Percentiles rank a stretch among this genome's conserved stretches.
Evolutionary conservation across 37 sponge, comb jelly and placozoan species (phyloP).

Genomic region (Hormiphora californensis): DNA sequence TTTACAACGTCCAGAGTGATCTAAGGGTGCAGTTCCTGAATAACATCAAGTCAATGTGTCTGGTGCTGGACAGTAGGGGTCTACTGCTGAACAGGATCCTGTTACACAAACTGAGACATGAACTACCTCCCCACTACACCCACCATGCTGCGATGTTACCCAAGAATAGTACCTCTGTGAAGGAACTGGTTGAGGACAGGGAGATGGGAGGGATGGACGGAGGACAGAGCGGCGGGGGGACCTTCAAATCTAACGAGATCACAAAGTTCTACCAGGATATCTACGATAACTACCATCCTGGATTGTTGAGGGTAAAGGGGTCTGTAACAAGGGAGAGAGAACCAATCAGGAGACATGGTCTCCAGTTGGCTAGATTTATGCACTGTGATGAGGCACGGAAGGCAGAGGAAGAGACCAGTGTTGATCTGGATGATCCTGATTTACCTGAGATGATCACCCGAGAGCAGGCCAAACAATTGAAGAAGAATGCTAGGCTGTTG

Average conservation of each 20-base stretch:
- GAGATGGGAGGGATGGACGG: not conserved
- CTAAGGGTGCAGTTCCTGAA: not conserved
- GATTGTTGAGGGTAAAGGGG: not conserved
- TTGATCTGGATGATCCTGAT: conserved; percentile 47
- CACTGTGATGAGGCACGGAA: not conserved
- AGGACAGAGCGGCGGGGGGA: not conserved
- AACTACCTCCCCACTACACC: conserved; percentile 30
- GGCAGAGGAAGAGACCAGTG: conserved; percentile 40
- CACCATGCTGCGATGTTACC: conserved; percentile 10
- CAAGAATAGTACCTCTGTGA: not conserved
- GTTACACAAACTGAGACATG: conserved; percentile 9
- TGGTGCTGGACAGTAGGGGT: not conserved
- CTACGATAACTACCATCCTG: conserved; percentile 37
- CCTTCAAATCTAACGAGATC: conserved; percentile 20
- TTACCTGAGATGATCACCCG: conserved; percentile 2
- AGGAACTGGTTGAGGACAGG: not conserved
- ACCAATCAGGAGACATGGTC: conserved; percentile 1
- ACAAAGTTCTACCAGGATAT: not conserved
- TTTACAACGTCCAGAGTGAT: conserved; percentile 32
- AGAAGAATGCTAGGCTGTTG: conserved; percentile 31
- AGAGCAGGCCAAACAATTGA: conserved; percentile 44
- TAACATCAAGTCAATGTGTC: not conserved
- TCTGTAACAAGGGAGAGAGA: not conserved
- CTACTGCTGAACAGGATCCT: not conserved
- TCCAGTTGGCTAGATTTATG: conserved; percentile 19